A percentile compares a stretch with the other conserved stretches of the same genome.
Conservation (phyloP, 2,797 vertebrate genomes). For the Leptodactylus fallax region DNA sequence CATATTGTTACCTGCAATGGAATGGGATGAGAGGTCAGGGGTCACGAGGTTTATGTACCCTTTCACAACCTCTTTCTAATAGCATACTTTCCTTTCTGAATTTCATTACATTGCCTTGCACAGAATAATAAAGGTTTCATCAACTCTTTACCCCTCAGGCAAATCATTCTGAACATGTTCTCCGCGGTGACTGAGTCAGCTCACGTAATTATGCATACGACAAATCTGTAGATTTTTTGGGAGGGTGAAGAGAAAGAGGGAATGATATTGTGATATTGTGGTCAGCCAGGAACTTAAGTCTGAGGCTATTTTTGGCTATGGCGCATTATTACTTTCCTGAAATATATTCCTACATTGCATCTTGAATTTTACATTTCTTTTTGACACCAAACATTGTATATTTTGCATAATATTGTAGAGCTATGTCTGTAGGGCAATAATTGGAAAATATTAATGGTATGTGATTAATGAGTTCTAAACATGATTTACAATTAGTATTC, state of each 20-base stretch:
- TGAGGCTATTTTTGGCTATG: not conserved
- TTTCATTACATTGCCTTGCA: conserved; percentile 48
- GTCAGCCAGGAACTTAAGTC: not conserved
- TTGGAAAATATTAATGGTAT: not conserved
- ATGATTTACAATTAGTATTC: not conserved
- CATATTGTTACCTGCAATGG: conserved; percentile 28
- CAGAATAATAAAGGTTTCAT: conserved; percentile 50
- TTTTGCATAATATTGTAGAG: not conserved
- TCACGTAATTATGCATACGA: conserved; percentile 59
- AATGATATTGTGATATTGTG: not conserved
- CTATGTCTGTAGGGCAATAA: not conserved
- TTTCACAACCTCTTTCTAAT: conserved; percentile 50
- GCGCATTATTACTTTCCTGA: not conserved
- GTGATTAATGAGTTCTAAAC: not conserved
- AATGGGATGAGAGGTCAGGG: conserved; percentile 39
- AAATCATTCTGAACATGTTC: conserved; percentile 46
- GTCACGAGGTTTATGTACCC: conserved; percentile 52
- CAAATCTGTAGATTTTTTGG: conserved; percentile 50
- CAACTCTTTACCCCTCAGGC: conserved; percentile 50
- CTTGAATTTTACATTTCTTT: not conserved
- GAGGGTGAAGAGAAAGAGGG: not conserved
- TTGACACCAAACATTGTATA: not conserved
- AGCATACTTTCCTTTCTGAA: conserved; percentile 55
- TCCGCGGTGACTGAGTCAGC: conserved; percentile 33
- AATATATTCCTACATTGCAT: not conserved